phyloP scores from a whole-genome alignment of 1,140 invertebrate genomes.

The Nixonia krombeini region DNA sequence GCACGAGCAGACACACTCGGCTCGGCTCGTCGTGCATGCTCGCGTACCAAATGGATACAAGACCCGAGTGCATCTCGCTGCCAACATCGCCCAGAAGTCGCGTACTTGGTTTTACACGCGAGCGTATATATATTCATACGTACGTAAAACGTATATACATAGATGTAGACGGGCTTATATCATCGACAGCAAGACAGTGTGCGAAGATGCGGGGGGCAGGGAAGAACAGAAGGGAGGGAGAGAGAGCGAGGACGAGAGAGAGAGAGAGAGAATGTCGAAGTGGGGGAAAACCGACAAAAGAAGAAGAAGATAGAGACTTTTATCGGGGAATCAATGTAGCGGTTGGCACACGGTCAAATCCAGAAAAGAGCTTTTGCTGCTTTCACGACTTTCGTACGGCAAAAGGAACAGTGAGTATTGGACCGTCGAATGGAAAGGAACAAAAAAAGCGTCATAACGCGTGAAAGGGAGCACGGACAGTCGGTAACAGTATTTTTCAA shows the following conservation, averaged over 20 bases:
- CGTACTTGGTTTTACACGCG: slow-evolving; percentile 45
- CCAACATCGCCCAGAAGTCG: no score
- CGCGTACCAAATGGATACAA: no score
- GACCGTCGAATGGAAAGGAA: slow-evolving; percentile 8
- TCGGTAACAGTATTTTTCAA: slow-evolving; percentile 18
- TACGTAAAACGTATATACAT: no score
- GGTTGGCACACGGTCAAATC: slow-evolving; percentile 19
- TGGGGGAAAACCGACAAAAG: slow-evolving; percentile 3
- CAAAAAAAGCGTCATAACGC: slow-evolving; percentile 21
- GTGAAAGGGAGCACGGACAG: slow-evolving; percentile 4
- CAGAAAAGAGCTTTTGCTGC: slow-evolving; percentile 30
- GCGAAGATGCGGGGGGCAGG: no score
- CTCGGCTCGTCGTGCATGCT: no score
- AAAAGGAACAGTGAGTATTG: slow-evolving; percentile 15
- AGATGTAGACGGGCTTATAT: no score
- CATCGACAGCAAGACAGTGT: slow-evolving; percentile 41
- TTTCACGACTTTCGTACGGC: slow-evolving; percentile 20
- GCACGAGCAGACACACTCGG: slow-evolving; percentile 2
- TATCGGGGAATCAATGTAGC: slow-evolving; percentile 53
- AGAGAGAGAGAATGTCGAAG: slow-evolving; percentile 10
- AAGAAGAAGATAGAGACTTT: slow-evolving; percentile 17
- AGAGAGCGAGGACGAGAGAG: slow-evolving; percentile 6
- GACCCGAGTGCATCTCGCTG: no score
- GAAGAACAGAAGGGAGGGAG: slow-evolving; percentile 2
- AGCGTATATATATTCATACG: no score